Percentiles rank a stretch among this genome's conserved stretches.
phyloP scores from a whole-genome alignment of 64 coral and sea anemone species.

The Pocillopora verrucosa region DNA sequence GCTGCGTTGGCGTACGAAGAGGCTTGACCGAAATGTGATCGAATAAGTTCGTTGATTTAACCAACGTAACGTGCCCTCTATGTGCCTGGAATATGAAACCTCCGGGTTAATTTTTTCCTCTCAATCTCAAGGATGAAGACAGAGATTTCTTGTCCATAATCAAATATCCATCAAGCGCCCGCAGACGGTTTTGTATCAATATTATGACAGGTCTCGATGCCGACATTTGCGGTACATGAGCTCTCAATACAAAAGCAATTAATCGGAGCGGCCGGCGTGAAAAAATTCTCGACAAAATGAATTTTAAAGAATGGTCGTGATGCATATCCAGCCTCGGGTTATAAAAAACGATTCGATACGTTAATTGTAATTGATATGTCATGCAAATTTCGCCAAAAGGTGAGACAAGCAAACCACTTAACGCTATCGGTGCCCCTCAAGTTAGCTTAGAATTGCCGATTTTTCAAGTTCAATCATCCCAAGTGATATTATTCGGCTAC shows the following conservation, averaged over 20 bases:
- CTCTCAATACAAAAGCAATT: background rate
- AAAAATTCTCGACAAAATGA: background rate
- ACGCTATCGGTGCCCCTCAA: background rate
- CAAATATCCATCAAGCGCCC: background rate
- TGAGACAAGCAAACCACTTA: background rate
- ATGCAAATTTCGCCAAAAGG: background rate
- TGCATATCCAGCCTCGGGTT: background rate
- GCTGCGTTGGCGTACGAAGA: background rate
- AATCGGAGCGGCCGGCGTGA: background rate
- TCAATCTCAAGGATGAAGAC: background rate
- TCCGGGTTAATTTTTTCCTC: background rate
- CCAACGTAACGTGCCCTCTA: background rate
- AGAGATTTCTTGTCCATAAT: slow-evolving; percentile 1
- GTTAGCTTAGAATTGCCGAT: background rate
- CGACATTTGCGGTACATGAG: background rate
- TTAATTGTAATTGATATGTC: background rate
- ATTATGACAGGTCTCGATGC: background rate
- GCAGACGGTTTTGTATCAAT: background rate
- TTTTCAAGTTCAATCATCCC: background rate
- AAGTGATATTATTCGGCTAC: background rate
- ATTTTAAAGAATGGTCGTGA: background rate
- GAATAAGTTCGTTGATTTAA: background rate
- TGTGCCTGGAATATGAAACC: background rate
- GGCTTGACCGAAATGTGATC: background rate
- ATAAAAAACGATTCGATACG: background rate